phyloP scores from a whole-genome alignment of 2,888 invertebrate species.

The Cancer borealis region DNA sequence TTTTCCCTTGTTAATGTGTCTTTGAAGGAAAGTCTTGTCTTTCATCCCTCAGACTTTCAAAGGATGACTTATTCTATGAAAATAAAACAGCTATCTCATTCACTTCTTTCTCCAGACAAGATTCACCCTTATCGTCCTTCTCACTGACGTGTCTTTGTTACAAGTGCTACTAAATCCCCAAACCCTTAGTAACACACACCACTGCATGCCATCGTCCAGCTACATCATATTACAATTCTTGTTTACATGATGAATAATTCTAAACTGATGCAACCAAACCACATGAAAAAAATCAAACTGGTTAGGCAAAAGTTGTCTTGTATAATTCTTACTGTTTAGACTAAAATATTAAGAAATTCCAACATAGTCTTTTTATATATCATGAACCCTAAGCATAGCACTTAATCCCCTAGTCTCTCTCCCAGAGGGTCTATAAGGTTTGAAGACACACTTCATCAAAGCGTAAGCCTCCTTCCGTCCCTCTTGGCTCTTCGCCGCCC shows the following conservation, averaged over 20 bases:
- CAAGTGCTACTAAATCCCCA: not conserved
- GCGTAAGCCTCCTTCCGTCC: not conserved
- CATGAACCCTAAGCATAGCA: not conserved
- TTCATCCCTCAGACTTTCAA: not conserved
- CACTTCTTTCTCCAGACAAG: not conserved
- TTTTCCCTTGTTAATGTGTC: not conserved
- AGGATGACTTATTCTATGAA: not conserved
- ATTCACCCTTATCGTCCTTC: not conserved
- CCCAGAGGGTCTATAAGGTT: not conserved
- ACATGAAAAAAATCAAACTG: not conserved
- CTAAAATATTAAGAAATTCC: not conserved
- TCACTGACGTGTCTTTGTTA: not conserved
- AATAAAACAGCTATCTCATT: not conserved
- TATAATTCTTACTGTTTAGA: not conserved
- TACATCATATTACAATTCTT: not conserved
- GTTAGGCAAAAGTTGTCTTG: not conserved
- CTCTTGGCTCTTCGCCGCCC: conserved; percentile 1
- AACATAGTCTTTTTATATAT: not conserved
- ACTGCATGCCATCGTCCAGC: not conserved
- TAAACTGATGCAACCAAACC: not conserved
- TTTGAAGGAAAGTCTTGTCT: not conserved
- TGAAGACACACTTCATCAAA: not conserved
- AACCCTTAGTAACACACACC: not conserved
- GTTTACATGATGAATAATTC: not conserved
- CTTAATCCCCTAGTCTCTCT: not conserved